Base-by-base conservation (phyloP, 2,113 vertebrate genomes). In the Larimichthys crocea region DNA sequence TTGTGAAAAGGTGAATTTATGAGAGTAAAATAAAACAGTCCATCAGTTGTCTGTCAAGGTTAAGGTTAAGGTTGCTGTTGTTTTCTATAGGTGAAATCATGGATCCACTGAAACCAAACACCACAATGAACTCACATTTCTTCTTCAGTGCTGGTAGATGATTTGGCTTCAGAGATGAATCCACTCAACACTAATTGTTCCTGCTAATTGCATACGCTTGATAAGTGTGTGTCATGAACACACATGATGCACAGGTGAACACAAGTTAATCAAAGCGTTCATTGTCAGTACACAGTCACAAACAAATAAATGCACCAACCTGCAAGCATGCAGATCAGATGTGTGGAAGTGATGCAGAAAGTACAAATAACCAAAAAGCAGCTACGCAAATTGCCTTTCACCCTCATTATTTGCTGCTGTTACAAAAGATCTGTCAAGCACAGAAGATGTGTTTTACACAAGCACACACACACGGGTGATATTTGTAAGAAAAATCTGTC, bases 171-270 rank as follows among this genome's bases (percentile, higher is more conserved):
- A 70, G 29, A 20, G 40, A n/a, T 74, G 16, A 79, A 77, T 60
- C 56, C 64, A 63, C 66, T 85, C 65, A 57, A 3, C 15, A 11
- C 44, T 77, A 74, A 89, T 76, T 85, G 78, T 73, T 74, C 55
- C 48, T 24, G 62, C 48, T 83, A 83, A 90, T 87, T 87, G 80
- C 72, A 81, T 56, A 31, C n/a, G 6, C 59, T 56, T 71, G 48
- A 76, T 56, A 56, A 72, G 49, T 53, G 35, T 56, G 55, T 56
- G 55, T 65, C 1, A 49, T 59, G 6, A 48, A 69, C 65, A 65
- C 17, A 56, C 42, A 59, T 1, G 20, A 22, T 14, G 16, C 26
- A 72, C 31, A 76, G 17, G 48, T 55, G 22, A 65, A 55, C 31
- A 46, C 56, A 52, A 67, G 63, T 59, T 64, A 31, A 65, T 55